Evolutionary conservation across 2,888 invertebrate genomes (phyloP), one percentile per base, ranked within the genome.

Genomic region (Eurytoma californica): DNA sequence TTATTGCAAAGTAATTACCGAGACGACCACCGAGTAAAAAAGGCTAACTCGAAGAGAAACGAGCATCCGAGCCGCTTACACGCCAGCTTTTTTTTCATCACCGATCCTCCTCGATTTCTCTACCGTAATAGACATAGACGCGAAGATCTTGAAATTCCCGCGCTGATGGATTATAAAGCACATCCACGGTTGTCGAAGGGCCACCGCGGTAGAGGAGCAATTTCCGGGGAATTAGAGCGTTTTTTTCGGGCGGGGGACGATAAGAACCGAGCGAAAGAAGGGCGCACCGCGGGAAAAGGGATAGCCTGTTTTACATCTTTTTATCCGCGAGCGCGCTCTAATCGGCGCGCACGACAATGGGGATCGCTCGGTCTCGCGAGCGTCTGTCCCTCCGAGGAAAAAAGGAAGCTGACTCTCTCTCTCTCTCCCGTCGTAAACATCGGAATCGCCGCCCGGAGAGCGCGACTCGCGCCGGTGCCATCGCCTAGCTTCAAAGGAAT

Each of bases 391-490:
- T 39, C 39, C 39, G 39, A 39, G 39, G 60, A 66, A 67, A 74
- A 72, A 72, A 60, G 60, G 58, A 28, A 20, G 47, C 67, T 18
- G 67, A 30, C 47, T 18, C 39, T 39, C 67, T 18, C 76, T 49
- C 47, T 24, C 80, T 80, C 73, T 65, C 72, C 72, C 61, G 70
- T 82, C 80, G 83, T 83, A 86, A 85, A 85, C 84, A 86, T 86
- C 84, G 79, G 83, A 83, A 82, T 84, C 84, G 82, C 83, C 76
- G 83, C n/a, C n/a, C 82, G 24, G 24, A 24, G 47, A 14, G 9
- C 28, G n/a, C 65, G 20, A 39, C 55, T 55, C 63, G 63, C 63
- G 30, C 39, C 39, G 39, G 39, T 39, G 39, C 39, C 39, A 7
- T 57, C 70, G 70, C 39, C 18, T 66, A 60, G 72, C 55, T 68